Conservation (phyloP, 2,888 invertebrate genomes). For the Vannuccia rotundouncinata region DNA sequence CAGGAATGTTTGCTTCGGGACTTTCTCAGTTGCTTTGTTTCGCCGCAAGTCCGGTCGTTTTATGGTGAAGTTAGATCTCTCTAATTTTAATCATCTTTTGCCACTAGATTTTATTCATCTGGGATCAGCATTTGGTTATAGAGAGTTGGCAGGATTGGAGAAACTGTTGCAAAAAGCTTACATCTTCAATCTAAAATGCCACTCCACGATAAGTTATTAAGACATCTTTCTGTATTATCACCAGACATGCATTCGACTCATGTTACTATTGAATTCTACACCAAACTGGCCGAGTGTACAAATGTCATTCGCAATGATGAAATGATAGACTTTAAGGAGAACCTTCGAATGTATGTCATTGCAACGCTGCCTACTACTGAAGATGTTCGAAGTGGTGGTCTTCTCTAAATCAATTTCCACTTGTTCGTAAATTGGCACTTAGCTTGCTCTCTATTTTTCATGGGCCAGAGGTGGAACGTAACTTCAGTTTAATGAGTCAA, state of each 20-base stretch:
- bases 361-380: background rate
- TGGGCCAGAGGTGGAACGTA: background rate
- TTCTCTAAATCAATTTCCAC: background rate
- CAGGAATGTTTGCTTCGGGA: background rate
- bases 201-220: background rate
- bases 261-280: background rate
- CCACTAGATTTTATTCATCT: background rate
- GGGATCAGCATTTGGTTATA: background rate
- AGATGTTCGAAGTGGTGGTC: background rate
- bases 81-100: background rate
- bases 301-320: background rate
- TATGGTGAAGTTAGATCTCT: background rate
- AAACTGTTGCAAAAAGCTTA: background rate
- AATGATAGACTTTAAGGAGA: background rate
- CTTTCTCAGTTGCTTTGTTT: background rate
- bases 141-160: background rate
- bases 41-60: background rate
- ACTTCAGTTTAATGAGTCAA: background rate
- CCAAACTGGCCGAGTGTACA: background rate
- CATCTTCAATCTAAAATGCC: background rate
- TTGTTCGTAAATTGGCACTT: background rate
- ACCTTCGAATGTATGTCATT: background rate
- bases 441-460: background rate
- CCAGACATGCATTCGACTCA: background rate
- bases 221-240: background rate